Base-by-base conservation (phyloP, 2,888 invertebrate species). In the Dicyrtoma fusca region DNA sequence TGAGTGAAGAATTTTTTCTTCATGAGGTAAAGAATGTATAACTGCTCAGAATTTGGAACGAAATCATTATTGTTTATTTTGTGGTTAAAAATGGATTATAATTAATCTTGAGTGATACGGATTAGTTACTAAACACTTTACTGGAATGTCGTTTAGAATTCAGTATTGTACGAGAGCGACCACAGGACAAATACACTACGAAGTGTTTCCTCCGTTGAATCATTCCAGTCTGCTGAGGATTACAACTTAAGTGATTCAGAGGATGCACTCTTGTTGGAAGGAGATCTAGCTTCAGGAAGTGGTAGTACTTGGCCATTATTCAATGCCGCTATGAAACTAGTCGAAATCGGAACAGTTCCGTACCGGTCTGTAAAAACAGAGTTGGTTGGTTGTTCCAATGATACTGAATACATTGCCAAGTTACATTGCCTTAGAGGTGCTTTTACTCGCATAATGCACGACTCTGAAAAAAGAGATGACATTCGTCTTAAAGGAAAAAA, bases 191-290 rank as follows among this genome's bases (percentile, higher is more conserved):
- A 85, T 81, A 79, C 86, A 79, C 80, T 86, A 75, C 81, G 83
- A 74, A 80, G 90, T 82, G 89, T 93, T 76, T 94, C 95, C 79
- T 95, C 95, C 17, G 92, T 93, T 0, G 97, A 97, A 83, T 96
- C 96, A 75, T 98, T 97, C 85, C 94, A 95, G 64, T 97, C 97
- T 1, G 97, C 97, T 0, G 91, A 95, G 82, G 97, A 97, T 83
- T 80, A 89, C 89, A 3, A 91, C 87, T 84, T 87, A 87, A 88
- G 88, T 81, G 76, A 77, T 68, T 80, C 84, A 47, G 76, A 78
- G 26, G 79, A 77, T 45, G 70, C 71, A 17, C 64, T 61, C 45
- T 55, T 64, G 11, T 26, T 13, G 13, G 61, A 62, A 19, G 62
- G 51, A 47, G 47, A 69, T 21, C 11, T 25, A 14, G 42, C 53